Percentiles rank a stretch among this genome's conserved stretches.
Conservation (phyloP, 2,888 invertebrate species). For the Thera britannica region DNA sequence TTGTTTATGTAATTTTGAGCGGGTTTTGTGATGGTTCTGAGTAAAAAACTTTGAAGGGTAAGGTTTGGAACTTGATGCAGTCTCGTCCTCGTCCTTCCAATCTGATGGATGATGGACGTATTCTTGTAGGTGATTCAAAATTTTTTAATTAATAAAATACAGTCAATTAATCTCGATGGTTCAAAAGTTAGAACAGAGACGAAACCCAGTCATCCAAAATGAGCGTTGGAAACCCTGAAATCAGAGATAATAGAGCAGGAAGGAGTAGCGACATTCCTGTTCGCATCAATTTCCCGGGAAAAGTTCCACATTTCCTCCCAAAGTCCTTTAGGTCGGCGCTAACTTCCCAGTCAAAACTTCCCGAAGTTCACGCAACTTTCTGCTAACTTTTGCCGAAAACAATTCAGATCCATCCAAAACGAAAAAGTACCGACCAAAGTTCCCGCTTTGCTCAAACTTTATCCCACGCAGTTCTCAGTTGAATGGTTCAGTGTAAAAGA, state of each 20-base stretch:
- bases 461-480: conserved; percentile 12
- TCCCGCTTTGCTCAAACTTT: conserved; percentile 12
- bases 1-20: conserved; percentile 3
- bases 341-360: conserved; percentile 78
- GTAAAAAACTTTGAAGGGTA: neutral
- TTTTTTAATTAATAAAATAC: neutral
- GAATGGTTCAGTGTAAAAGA: neutral
- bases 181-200: conserved; percentile 5
- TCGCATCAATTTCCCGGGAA: conserved; percentile 53
- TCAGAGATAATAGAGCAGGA: conserved; percentile 36
- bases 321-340: conserved; percentile 67
- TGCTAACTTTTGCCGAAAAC: conserved; percentile 31
- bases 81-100: neutral
- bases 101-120: neutral
- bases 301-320: conserved; percentile 58
- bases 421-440: conserved; percentile 29
- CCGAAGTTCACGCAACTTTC: conserved; percentile 32
- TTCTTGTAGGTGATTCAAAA: neutral
- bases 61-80: neutral
- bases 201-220: conserved; percentile 25
- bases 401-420: conserved; percentile 25
- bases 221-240: conserved; percentile 19
- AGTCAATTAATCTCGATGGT: neutral
- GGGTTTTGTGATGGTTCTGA: neutral
- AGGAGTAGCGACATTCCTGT: conserved; percentile 36